Conservation (phyloP, 2,797 vertebrate genomes). For the Arrhamphus sclerolepis region DNA sequence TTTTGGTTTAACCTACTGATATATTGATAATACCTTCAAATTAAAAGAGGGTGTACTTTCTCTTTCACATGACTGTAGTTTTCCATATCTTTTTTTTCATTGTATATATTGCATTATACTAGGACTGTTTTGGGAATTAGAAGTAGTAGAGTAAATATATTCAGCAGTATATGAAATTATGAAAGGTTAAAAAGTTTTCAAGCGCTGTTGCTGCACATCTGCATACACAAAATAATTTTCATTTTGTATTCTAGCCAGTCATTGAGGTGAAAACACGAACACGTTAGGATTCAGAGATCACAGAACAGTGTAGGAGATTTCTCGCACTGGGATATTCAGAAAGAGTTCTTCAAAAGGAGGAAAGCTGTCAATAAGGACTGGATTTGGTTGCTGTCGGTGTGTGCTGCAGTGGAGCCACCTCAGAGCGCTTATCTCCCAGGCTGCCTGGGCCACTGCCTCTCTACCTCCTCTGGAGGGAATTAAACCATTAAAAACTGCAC, state of each 20-base stretch:
- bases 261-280: conserved; percentile 28
- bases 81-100: too few species aligned
- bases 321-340: conserved; percentile 26
- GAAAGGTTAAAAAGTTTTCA: not conserved
- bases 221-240: not conserved
- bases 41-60: too few species aligned
- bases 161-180: too few species aligned
- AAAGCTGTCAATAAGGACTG: conserved; percentile 29
- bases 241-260: conserved; percentile 26
- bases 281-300: conserved; percentile 43
- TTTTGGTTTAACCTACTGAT: too few species aligned
- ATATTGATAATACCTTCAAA: too few species aligned
- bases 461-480: conserved; percentile 38
- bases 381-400: conserved; percentile 49
- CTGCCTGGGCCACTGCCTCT: conserved; percentile 34
- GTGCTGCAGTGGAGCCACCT: conserved; percentile 37
- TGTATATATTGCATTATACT: too few species aligned
- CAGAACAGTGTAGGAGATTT: conserved; percentile 49
- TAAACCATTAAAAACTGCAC: conserved; percentile 46
- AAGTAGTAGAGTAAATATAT: too few species aligned
- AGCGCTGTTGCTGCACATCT: not conserved
- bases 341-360: conserved; percentile 35
- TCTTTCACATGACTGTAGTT: too few species aligned
- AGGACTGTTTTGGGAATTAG: too few species aligned
- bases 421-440: conserved; percentile 41